Conservation (phyloP, 2,113 vertebrate species). For the Crotophaga sulcirostris region DNA sequence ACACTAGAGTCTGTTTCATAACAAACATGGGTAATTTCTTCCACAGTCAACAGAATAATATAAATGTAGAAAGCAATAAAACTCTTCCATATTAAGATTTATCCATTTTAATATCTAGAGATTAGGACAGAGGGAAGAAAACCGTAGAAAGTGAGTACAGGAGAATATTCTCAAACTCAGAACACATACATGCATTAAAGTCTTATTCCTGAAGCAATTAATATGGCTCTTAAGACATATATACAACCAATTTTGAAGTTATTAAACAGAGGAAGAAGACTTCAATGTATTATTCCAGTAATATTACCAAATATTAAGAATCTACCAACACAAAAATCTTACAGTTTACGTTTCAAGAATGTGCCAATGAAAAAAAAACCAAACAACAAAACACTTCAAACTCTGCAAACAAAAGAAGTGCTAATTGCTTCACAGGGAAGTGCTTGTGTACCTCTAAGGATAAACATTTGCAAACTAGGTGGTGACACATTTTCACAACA, state of each 20-base stretch:
- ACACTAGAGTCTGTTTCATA: background rate
- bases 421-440: background rate
- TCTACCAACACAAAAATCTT: background rate
- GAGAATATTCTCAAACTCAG: background rate
- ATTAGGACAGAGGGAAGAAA: background rate
- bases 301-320: background rate
- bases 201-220: background rate
- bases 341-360: background rate
- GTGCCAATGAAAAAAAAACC: accelerated
- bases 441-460: background rate
- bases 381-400: accelerated
- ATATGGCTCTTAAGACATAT: background rate
- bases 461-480: background rate
- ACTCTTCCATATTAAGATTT: background rate
- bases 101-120: background rate
- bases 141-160: background rate
- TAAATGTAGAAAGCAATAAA: background rate
- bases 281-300: background rate
- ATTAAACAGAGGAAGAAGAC: background rate
- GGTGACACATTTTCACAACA: background rate
- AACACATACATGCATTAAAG: background rate
- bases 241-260: background rate
- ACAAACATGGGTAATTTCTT: background rate
- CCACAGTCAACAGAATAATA: background rate
- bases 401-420: background rate